These are phyloP conservation scores for Oithona nana DNA, from an alignment of 2,888 invertebrate species.

Conservation along the genomic window DNA sequence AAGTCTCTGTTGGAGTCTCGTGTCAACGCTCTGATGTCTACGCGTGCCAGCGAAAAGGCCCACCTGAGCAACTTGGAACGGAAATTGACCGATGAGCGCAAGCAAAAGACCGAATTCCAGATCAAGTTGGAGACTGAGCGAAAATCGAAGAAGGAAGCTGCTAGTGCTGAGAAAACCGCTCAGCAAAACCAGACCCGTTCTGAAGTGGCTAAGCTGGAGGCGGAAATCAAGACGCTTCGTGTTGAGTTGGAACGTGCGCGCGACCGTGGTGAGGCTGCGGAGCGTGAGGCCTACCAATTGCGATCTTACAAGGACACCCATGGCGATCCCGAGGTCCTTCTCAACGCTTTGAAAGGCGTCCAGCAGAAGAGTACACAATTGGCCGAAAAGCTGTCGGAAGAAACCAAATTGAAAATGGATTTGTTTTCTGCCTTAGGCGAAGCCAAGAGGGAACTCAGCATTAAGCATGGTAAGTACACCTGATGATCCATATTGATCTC, in stretches of 20 bases:
- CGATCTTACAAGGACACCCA: slow-evolving; percentile 26
- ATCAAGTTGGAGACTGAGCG: slow-evolving; percentile 51
- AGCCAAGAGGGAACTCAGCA: slow-evolving; percentile 70
- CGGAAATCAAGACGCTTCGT: slow-evolving; percentile 44
- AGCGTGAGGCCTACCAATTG: slow-evolving; percentile 36
- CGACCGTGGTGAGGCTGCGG: slow-evolving; percentile 38
- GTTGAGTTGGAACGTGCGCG: slow-evolving; percentile 43
- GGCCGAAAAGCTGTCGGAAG: slow-evolving; percentile 81
- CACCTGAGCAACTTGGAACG: slow-evolving; percentile 53
- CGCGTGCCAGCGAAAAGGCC: slow-evolving; percentile 34
- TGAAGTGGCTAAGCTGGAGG: slow-evolving; percentile 34
- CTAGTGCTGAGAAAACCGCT: slow-evolving; percentile 31
- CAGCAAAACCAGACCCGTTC: slow-evolving; percentile 12
- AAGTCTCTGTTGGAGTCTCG: slow-evolving; percentile 29
- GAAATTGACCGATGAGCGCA: slow-evolving; percentile 63
- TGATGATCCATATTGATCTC: neutral
- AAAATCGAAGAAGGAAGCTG: slow-evolving; percentile 44
- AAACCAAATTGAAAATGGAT: slow-evolving; percentile 93
- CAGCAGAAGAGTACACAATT: slow-evolving; percentile 79
- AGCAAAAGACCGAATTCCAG: slow-evolving; percentile 50
- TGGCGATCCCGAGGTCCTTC: slow-evolving; percentile 50
- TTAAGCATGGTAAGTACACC: slow-evolving; percentile 57
- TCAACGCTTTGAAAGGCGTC: slow-evolving; percentile 57
- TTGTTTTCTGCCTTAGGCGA: slow-evolving; percentile 91
- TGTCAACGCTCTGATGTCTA: slow-evolving; percentile 6